A percentile compares a stretch with the other conserved stretches of the same genome.
Evolutionary conservation across 1,140 invertebrate species (phyloP).

Genomic region (Leguminivora glycinivorella): DNA sequence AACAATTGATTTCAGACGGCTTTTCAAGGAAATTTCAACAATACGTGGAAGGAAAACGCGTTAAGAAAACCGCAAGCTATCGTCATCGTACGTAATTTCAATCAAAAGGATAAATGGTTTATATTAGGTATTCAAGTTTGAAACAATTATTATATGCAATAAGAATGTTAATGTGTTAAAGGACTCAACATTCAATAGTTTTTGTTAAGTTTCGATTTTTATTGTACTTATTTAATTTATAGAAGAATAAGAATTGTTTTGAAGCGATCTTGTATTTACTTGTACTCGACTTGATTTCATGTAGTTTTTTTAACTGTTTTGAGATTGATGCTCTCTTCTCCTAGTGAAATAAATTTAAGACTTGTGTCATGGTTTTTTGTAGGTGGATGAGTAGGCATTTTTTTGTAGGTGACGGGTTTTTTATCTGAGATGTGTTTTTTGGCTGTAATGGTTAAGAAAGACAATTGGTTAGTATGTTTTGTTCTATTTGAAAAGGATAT

Average conservation of each 20-base stretch:
- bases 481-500: constrained; percentile 91
- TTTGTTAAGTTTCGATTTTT: too few relatives aligned
- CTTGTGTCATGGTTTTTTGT: too few relatives aligned
- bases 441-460: neutral
- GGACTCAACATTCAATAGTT: too few relatives aligned
- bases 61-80: neutral
- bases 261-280: too few relatives aligned
- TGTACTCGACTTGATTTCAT: too few relatives aligned
- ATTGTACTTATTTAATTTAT: too few relatives aligned
- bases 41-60: neutral
- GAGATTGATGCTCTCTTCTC: too few relatives aligned
- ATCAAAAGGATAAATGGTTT: constrained; percentile 4
- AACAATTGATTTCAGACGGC: too few relatives aligned
- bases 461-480: constrained; percentile 30
- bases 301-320: too few relatives aligned
- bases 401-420: neutral
- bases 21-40: neutral
- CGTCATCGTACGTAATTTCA: neutral
- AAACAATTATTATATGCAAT: neutral
- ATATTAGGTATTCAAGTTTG: neutral
- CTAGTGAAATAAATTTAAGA: too few relatives aligned
- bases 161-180: neutral
- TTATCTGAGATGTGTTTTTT: neutral
- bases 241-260: too few relatives aligned
- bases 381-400: too few relatives aligned